Conservation (phyloP, 2,888 invertebrate species). For the Oscheius sp. region DNA sequence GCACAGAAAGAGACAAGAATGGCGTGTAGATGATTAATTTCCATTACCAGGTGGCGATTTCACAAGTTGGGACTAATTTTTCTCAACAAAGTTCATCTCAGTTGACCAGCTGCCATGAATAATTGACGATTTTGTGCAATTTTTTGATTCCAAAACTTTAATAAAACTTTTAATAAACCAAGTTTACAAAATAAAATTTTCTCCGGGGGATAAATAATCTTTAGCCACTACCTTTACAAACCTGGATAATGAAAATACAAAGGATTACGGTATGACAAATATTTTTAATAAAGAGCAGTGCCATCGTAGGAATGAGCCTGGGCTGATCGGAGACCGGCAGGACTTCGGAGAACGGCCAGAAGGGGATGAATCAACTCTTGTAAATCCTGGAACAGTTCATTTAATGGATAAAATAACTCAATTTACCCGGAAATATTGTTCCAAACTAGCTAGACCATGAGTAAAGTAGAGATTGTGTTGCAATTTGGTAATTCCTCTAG, state of each 20-base stretch:
- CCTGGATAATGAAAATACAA: no score
- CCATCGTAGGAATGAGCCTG: conserved; percentile 25
- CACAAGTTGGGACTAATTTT: no score
- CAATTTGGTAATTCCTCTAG: conserved; percentile 54
- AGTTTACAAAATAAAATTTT: no score
- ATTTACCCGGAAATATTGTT: conserved; percentile 57
- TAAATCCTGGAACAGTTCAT: conserved; percentile 60
- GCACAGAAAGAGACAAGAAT: no score
- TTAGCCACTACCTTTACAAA: no score
- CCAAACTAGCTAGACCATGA: conserved; percentile 62
- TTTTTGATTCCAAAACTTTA: no score
- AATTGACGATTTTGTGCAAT: no score
- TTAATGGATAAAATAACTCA: conserved; percentile 37
- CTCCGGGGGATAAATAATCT: no score
- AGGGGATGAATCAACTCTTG: conserved; percentile 64
- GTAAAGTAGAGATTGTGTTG: conserved; percentile 64
- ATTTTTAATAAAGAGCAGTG: conserved; percentile 30
- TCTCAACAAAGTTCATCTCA: no score
- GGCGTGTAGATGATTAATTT: no score
- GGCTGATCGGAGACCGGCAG: conserved; percentile 11
- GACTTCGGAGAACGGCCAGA: conserved; percentile 56
- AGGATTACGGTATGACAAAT: conserved; percentile 6
- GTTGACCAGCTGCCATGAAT: neutral
- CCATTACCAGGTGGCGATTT: no score
- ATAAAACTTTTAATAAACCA: no score